Evolutionary conservation across 2,797 vertebrate species (phyloP), one percentile per base, ranked within the genome.

Genomic region (Alfaro cultratus): DNA sequence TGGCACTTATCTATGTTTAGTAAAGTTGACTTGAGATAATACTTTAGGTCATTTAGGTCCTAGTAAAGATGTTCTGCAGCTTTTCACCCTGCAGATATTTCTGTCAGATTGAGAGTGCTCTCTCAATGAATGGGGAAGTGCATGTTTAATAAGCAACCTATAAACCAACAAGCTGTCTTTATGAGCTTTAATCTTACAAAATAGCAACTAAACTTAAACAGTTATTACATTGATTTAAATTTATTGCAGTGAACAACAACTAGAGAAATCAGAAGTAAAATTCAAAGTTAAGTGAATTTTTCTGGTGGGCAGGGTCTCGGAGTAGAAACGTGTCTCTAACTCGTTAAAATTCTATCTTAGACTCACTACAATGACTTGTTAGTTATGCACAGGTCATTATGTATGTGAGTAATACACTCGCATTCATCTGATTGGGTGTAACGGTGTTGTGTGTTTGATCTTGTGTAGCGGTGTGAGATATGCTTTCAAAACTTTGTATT

Each of bases 111-210:
- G 73, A 76, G 26, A 11, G 84, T 88, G 83, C 79, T 60, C 85
- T 85, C 62, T 71, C 34, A 62, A 85, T 86, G 87, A 47, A 26
- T 47, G 51, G 55, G 72, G 70, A 80, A 57, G 79, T 26, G 47
- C 45, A 1, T 5, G 80, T 72, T 29, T 43, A 39, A 43, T 5
- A 85, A 55, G 80, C 51, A 3, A 47, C 55, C 79, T 67, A 62
- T 76, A 80, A 67, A 60, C n/a, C 73, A 31, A 12, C 49, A 39
- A 71, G 21, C 51, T 0, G 74, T 73, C 13, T 29, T 77, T 75
- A 80, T 51, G 3, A 47, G 36, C 11, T 26, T 77, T 11, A 77
- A 75, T 13, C 1, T 49, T 29, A 45, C 1, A 29, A 62, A 62
- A 18, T 18, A 80, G 16, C 67, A 76, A 4, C 31, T 60, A 7